phyloP scores from a whole-genome alignment of 2,113 vertebrate genomes.

The Marcusenius ussheri region DNA sequence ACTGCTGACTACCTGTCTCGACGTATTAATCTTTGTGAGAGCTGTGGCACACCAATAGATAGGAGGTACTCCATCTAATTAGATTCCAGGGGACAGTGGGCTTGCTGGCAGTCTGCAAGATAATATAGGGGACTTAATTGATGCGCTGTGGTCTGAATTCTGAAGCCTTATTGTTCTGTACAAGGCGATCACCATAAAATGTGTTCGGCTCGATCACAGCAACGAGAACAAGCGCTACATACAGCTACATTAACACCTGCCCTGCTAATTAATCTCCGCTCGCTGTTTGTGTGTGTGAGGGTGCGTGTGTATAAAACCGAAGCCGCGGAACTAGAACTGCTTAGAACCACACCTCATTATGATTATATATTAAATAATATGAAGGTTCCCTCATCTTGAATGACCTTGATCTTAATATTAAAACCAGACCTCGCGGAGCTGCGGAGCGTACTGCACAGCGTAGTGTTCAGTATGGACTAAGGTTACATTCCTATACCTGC shows the following conservation, averaged over 20 bases:
- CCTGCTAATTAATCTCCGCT: not conserved
- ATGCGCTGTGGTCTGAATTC: constrained; percentile 1
- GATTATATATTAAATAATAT: not conserved
- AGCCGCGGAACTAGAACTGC: not conserved
- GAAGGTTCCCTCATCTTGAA: not conserved
- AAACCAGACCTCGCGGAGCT: not conserved
- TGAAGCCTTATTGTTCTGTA: constrained; percentile 10
- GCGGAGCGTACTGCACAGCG: not conserved
- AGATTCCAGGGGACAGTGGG: constrained; percentile 36
- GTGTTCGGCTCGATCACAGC: not conserved
- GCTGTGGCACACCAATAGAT: constrained; percentile 44
- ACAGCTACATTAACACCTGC: not conserved
- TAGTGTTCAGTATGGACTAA: not conserved
- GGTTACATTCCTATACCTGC: not conserved
- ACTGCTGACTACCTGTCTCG: constrained; percentile 3
- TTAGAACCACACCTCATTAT: not conserved
- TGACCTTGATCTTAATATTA: not conserved
- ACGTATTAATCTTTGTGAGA: constrained; percentile 35
- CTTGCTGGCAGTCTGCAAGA: not conserved
- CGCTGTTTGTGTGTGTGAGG: not conserved
- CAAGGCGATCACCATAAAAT: not conserved
- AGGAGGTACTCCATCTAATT: constrained; percentile 48
- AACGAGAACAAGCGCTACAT: not conserved
- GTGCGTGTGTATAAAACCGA: too few relatives aligned
- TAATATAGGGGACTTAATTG: constrained; percentile 15